These are phyloP conservation scores for Aphrophora alni DNA, from an alignment of 2,888 invertebrate genomes.

Conservation along the genomic window DNA sequence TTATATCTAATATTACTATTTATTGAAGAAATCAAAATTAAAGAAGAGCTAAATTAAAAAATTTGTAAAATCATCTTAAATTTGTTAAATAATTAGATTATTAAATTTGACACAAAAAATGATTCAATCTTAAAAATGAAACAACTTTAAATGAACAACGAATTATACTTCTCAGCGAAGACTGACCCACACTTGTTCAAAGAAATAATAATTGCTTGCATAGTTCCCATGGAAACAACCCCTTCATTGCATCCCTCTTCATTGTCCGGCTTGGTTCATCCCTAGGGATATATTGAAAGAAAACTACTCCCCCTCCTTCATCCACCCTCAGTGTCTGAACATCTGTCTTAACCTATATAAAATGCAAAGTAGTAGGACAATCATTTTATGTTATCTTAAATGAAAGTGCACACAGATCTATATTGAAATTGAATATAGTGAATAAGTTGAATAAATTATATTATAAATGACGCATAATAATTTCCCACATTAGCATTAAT, in stretches of 20 bases:
- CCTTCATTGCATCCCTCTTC: conserved; percentile 15
- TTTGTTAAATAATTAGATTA: no score
- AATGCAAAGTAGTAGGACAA: not conserved
- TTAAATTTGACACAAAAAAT: no score
- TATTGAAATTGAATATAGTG: no score
- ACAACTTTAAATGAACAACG: not conserved
- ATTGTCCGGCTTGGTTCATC: not conserved
- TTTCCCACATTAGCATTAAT: no score
- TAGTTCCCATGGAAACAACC: conserved; percentile 25
- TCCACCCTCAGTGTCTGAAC: not conserved
- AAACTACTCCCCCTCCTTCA: not conserved
- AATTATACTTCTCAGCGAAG: not conserved
- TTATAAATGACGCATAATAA: no score
- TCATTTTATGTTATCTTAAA: no score
- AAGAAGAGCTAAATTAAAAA: no score
- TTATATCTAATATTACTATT: no score
- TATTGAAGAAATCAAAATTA: no score
- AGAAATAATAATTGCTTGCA: conserved; percentile 27
- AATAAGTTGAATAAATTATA: no score
- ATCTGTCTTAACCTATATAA: not conserved
- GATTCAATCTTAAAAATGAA: not conserved
- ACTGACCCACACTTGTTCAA: conserved; percentile 29
- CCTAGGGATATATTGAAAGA: not conserved
- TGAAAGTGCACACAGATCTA: no score
- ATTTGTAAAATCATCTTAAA: no score